Evolutionary conservation across 2,888 invertebrate genomes (phyloP), one percentile per base, ranked within the genome.

Genomic region (Penaeus monodon): DNA sequence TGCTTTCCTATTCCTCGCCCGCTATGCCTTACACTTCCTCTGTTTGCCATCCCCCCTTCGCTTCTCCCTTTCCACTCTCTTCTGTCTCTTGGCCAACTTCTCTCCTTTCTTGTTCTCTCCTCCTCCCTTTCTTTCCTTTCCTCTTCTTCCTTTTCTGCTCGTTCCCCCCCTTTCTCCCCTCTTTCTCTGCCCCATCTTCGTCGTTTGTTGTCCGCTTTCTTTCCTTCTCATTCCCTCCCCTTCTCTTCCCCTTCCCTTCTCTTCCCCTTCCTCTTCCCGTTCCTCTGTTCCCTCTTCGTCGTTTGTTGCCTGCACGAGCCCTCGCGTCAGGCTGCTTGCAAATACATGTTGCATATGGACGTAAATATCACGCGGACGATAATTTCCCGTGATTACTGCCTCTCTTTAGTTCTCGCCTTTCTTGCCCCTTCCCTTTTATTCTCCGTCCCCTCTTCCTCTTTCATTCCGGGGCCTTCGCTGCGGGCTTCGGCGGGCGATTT

Each of bases 211-310:
- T 33, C 70, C 29, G 4, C 1, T 33, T 33, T 33, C 70, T 33
- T 27, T 7, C 1, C 12, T 1, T 27, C 8, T 10, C n/a, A n/a
- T n/a, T n/a, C 27, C 73, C 8, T 27, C 4, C 73, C 29, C 73
- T 17, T 27, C 1, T 29, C 20, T 38, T 1, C 10, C 1, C 24
- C 8, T 27, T 63, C 8, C 14, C 2, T 63, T 63, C n/a, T 57
- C 27, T 29, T 27, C 29, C 57, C 63, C 76, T 74, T 73, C 82
- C 73, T 73, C 33, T 63, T 57, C 68, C 27, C 68, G 29, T n/a
- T 82, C 27, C 68, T 33, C 33, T 29, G 27, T 63, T 70, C 81
- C 57, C 64, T 64, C 63, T 63, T 49, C n/a, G 63, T 57, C 27
- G 38, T 44, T 44, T 44, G 38, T 8, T 44, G 38, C 7, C 38